Evolutionary conservation across 2,113 vertebrate species (phyloP), one percentile per base, ranked within the genome.

Genomic region (Mus spicilegus): DNA sequence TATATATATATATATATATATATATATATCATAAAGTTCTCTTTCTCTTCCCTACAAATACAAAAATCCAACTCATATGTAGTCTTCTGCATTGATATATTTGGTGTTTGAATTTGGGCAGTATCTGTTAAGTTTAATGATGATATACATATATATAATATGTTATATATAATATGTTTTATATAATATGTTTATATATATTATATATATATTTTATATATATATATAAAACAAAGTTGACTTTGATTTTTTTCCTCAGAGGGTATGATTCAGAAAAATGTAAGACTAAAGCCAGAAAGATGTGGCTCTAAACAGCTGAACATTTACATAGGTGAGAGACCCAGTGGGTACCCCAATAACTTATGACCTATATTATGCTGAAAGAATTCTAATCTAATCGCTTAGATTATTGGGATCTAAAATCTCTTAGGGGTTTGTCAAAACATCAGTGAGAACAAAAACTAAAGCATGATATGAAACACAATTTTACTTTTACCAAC

Each of bases 41-140:
- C 28, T 12, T 49, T 61, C 5, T n/a, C 39, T 4, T 2, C 42
- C 42, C 5, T 16, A 11, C 0, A 39, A 78, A 28, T 39, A 30
- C 2, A 9, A 76, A n/a, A 63, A 67, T 10, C 16, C 28, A 67
- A 20, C 22, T 11, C 93, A 72, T 72, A 11, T 36, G 0, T 82
- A 49, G 30, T 76, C 1, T 65, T 49, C 16, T 61, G 69, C 14
- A 51, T 81, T 58, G 7, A 8, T 56, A 30, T 70, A 33, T 46
- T 51, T 84, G 20, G 11, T 90, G 85, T 88, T 87, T 56, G 20
- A 20, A 90, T 91, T 92, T 90, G 54, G 39, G 8, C 22, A 46
- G 1, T 36, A 69, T 56, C 30, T 80, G 2, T 78, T 81, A 72
- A 33, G 24, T 58, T 87, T 42, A 67, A 67, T 19, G 36, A 88